phyloP scores from a whole-genome alignment of 2,113 vertebrate species.

The Seriola rivoliana region DNA sequence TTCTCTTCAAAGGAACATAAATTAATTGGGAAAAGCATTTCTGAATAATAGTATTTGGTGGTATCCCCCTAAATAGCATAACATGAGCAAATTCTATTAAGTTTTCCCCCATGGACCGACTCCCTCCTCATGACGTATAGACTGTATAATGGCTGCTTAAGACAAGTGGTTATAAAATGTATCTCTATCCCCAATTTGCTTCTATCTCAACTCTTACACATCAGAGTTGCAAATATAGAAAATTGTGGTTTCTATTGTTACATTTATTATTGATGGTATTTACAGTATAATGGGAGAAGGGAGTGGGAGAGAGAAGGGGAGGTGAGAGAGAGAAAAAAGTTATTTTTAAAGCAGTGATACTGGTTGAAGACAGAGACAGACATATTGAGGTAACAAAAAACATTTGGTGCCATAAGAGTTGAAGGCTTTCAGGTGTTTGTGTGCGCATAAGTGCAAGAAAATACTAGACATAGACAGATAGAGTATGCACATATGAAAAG shows the following conservation, averaged over 20 bases:
- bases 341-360: conserved; percentile 42
- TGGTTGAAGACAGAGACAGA: conserved; percentile 10
- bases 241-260: conserved; percentile 36
- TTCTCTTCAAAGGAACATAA: neutral
- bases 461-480: neutral
- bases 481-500: neutral
- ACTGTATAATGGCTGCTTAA: conserved; percentile 5
- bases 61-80: conserved; percentile 34
- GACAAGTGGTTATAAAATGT: conserved; percentile 1
- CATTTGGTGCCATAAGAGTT: neutral
- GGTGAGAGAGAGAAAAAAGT: conserved; percentile 28
- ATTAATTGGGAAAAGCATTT: conserved; percentile 22
- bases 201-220: conserved; percentile 1
- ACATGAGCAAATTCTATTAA: conserved; percentile 9
- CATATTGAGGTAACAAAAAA: neutral
- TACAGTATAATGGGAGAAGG: conserved; percentile 41
- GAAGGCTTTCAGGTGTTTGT: conserved; percentile 9
- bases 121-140: conserved; percentile 41
- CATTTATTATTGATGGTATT: conserved; percentile 50
- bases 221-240: conserved; percentile 39
- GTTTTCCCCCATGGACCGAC: conserved; percentile 29
- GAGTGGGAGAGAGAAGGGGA: conserved; percentile 38
- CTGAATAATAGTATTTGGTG: conserved; percentile 47
- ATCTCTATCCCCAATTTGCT: neutral
- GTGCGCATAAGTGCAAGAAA: conserved; percentile 1